A percentile compares a stretch with the other conserved stretches of the same genome.
These are phyloP conservation scores for Leptinotarsa texana DNA, from an alignment of 1,140 invertebrate species.

Conservation along the genomic window DNA sequence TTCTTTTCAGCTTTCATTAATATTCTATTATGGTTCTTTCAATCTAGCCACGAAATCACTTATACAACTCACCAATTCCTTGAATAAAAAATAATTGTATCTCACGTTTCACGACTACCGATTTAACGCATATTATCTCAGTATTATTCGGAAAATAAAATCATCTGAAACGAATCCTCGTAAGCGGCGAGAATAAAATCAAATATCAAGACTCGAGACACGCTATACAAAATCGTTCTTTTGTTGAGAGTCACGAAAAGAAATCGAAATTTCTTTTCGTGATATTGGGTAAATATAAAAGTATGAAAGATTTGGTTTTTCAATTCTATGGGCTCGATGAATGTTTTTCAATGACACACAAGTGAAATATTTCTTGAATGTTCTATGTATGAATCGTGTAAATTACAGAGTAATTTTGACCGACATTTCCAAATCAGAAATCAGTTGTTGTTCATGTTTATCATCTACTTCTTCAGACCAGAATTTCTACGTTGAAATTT, in stretches of 20 bases:
- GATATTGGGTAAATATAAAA: no score
- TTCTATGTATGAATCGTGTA: no score
- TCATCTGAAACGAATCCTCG: neutral
- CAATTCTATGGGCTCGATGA: no score
- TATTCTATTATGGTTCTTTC: neutral
- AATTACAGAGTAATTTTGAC: no score
- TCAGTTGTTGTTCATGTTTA: no score
- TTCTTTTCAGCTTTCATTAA: neutral
- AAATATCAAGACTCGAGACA: neutral
- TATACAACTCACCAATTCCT: neutral
- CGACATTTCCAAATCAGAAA: no score
- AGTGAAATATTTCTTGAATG: no score
- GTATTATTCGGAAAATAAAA: neutral
- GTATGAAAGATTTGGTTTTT: no score
- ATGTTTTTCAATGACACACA: no score
- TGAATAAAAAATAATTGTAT: neutral
- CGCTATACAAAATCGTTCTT: neutral
- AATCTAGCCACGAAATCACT: neutral
- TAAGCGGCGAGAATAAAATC: neutral
- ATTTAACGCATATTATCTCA: neutral
- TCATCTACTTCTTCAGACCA: no score
- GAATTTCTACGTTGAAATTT: no score
- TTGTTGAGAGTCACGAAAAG: neutral
- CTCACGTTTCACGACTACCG: neutral
- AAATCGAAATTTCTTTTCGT: no score